phyloP scores from a whole-genome alignment of 92 coral and sea anemone genomes.

The Epizoanthus stellaris region DNA sequence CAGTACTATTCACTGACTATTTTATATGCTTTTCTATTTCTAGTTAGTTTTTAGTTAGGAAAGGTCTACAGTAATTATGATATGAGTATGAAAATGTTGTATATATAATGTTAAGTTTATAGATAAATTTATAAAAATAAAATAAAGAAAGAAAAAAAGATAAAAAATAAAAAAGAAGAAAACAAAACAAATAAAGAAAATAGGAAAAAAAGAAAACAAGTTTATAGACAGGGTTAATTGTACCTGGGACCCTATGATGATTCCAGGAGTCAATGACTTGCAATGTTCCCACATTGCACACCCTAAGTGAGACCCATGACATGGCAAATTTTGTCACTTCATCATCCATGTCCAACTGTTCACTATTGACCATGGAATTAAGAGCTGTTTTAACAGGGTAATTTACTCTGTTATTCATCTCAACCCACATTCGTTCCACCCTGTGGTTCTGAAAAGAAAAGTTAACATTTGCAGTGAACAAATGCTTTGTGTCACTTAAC shows the following conservation, averaged over 20 bases:
- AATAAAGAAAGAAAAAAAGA: neutral
- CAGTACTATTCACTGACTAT: too few species aligned
- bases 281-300: neutral
- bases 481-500: too few species aligned
- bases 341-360: constrained; percentile 16
- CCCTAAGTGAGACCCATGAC: constrained; percentile 25
- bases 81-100: too few species aligned
- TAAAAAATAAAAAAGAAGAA: neutral
- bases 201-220: too few species aligned
- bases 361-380: constrained; percentile 19
- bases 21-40: too few species aligned
- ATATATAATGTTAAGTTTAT: too few species aligned
- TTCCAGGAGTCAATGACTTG: constrained; percentile 45
- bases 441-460: constrained; percentile 37
- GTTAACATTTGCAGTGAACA: too few species aligned
- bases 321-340: constrained; percentile 41
- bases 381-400: constrained; percentile 30
- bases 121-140: neutral
- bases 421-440: constrained; percentile 44
- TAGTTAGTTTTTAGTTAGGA: too few species aligned
- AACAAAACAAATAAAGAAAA: too few species aligned
- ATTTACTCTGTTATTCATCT: constrained; percentile 35
- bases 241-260: constrained; percentile 39
- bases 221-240: too few species aligned
- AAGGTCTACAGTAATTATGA: neutral